Evolutionary conservation across 2,888 invertebrate genomes (phyloP), one percentile per base, ranked within the genome.

Genomic region (Platycheirus rosarum): DNA sequence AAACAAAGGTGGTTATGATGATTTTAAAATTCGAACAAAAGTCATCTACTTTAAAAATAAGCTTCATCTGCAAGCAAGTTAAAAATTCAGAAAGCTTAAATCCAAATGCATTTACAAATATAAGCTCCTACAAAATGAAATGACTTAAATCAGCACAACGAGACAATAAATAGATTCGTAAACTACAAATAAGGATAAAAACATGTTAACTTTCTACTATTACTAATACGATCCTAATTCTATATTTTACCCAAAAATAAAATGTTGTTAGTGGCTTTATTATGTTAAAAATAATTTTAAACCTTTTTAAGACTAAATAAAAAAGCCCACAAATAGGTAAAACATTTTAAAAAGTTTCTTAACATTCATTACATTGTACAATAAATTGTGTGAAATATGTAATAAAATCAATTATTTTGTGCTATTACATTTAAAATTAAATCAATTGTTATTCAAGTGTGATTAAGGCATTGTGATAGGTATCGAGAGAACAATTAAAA

Each of bases 131-230:
- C 37, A 42, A 44, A 75, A 40, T 51, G 49, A 62, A 29, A 37
- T 49, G 16, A 35, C n/a, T 51, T 49, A 14, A 49, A 73, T 42
- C 63, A 71, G 84, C 84, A 84, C 80, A 84, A 84, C 60, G 66
- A 75, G 85, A 85, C 85, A 85, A 85, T 85, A 85, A 85, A 76
- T 75, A 40, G 20, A 84, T 76, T 76, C 57, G 44, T 60, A 29
- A 60, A 57, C 40, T 55, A 8, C 20, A 13, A 40, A 40, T 5
- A 40, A 2, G n/a, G n/a, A n/a, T n/a, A n/a, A 18, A 53, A 35
- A 53, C 16, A 53, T 49, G 7, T 35, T 1, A 55, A 40, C 7
- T 18, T 13, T 37, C 9, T 57, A 23, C 23, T 40, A 37, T 11
- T 65, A 63, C 63, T 29, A 29, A 44, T 42, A 29, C n/a, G 11